A percentile compares a stretch with the other conserved stretches of the same genome.
These are phyloP conservation scores for Drosophila antonietae DNA, from an alignment of 2,888 invertebrate species.

Conservation along the genomic window DNA sequence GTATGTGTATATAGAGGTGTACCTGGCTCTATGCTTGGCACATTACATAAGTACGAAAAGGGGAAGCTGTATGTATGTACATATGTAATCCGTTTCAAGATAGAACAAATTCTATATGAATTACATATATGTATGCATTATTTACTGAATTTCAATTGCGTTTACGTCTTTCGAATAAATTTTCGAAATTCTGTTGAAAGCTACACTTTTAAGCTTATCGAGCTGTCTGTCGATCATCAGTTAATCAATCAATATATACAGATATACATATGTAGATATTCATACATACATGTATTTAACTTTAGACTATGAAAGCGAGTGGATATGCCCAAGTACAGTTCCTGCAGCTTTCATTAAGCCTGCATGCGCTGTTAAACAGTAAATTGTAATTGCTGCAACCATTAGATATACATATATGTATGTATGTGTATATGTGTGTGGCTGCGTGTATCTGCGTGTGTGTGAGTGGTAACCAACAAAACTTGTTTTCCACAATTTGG, in stretches of 20 bases:
- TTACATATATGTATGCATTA: neutral
- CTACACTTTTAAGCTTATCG: no score
- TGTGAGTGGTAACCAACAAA: constrained; percentile 41
- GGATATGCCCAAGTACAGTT: constrained; percentile 38
- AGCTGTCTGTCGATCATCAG: neutral
- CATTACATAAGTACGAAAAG: constrained; percentile 58
- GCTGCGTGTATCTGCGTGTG: constrained; percentile 3
- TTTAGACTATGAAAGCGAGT: constrained; percentile 20
- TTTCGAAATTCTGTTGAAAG: neutral
- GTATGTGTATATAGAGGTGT: constrained; percentile 7
- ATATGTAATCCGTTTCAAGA: neutral
- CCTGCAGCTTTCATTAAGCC: constrained; percentile 34
- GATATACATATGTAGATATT: neutral
- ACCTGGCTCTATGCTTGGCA: constrained; percentile 7
- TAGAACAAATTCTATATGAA: neutral
- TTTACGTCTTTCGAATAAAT: no score
- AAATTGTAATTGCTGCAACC: constrained; percentile 59
- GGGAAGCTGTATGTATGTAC: constrained; percentile 53
- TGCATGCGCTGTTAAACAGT: constrained; percentile 54
- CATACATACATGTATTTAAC: neutral
- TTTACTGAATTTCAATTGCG: neutral
- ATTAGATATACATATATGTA: constrained; percentile 51
- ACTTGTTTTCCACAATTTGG: constrained; percentile 70
- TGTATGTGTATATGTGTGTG: constrained; percentile 15
- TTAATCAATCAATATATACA: neutral